Evolutionary conservation across 2,113 vertebrate species (phyloP), one percentile per base, ranked within the genome.

Genomic region (Oreochromis niloticus): DNA sequence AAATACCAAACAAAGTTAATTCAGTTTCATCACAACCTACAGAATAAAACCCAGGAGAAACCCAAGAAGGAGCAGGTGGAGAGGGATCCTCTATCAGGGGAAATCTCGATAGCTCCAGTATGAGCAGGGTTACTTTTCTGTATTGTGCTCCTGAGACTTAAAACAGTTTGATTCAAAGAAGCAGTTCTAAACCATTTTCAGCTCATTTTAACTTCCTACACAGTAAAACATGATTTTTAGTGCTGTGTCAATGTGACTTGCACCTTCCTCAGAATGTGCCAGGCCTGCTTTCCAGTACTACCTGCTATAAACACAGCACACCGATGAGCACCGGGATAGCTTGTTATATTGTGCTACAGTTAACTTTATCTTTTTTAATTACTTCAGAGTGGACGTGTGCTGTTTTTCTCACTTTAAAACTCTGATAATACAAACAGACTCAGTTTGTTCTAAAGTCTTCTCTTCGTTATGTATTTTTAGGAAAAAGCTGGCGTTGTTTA

Each of bases 131-230:
- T 22, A 41, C 41, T 68, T 41, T 41, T 9, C n/a, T 68, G 63
- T 0, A 46, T 27, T 46, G 39, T 46, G 39, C 24, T 27, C 1
- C 68, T 10, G 9, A 73, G 13, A 27, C 13, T 24, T 71, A 6
- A 41, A 71, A 9, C 39, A 4, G 39, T 43, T 43, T 10, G 66
- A 24, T 24, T 46, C 13, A 73, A 73, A 24, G 36, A 24, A 43
- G 39, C 39, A 1, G 0, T 41, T 41, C 36, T 0, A 71, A 71
- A 6, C 36, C 4, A 13, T 8, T 0, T 16, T 8, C 36, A 71
- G 36, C 66, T 71, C 66, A 43, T 71, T 41, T 71, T 4, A 43
- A 24, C 39, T 43, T 27, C 13, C 7, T 41, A 43, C 39, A 43
- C n/a, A 9, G n/a, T 4, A 71, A 43, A 71, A 24, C n/a, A 2